Evolutionary conservation across 2,113 vertebrate species (phyloP).

Genomic region (Plecturocebus donacophilus): DNA sequence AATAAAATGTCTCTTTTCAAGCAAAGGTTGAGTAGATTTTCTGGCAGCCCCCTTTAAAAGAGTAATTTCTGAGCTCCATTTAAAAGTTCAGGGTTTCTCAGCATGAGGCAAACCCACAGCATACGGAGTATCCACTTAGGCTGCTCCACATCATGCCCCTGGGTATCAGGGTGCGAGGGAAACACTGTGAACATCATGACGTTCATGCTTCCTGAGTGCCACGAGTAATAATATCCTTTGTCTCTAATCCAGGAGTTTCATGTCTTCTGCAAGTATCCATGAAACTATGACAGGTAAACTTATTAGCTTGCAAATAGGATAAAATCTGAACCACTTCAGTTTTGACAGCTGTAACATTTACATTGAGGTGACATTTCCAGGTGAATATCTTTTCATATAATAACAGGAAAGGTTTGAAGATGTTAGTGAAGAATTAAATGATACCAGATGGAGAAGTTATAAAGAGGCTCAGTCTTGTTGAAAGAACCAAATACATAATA

Average conservation of each 20-base stretch:
- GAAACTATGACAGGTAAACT: conserved; percentile 33
- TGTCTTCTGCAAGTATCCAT: background rate
- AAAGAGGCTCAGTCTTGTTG: background rate
- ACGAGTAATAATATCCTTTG: background rate
- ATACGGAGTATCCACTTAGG: rapidly evolving
- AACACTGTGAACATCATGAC: background rate
- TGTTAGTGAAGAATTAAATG: conserved; percentile 21
- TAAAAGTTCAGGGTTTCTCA: background rate
- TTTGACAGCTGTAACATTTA: conserved; percentile 66
- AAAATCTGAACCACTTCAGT: conserved; percentile 33
- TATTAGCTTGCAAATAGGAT: conserved; percentile 43
- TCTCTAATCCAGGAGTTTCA: background rate
- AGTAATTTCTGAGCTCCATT: background rate
- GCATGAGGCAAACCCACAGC: background rate
- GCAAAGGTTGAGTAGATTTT: background rate
- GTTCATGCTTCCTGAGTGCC: background rate
- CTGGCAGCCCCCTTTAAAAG: background rate
- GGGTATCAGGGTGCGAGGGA: background rate
- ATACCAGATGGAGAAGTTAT: background rate
- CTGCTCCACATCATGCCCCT: too few relatives aligned
- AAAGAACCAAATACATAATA: background rate
- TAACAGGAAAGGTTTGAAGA: conserved; percentile 41
- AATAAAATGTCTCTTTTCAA: background rate
- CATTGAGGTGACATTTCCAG: conserved; percentile 45
- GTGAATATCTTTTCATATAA: conserved; percentile 34